phyloP scores from a whole-genome alignment of 2,797 vertebrate genomes.

The Cynodonichthys magdalenae region DNA sequence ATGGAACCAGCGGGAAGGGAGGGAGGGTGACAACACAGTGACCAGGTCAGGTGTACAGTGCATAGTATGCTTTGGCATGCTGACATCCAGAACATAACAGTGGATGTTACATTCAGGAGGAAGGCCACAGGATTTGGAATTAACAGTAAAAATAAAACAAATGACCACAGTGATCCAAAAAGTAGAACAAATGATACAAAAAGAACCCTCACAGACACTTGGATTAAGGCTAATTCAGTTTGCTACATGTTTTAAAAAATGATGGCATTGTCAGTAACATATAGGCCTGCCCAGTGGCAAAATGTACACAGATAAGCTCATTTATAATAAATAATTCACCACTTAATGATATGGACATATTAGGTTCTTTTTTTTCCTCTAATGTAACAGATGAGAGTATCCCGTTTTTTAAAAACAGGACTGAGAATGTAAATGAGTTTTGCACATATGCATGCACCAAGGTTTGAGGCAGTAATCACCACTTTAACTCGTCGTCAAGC shows the following conservation, averaged over 20 bases:
- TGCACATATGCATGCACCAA: constrained; percentile 72
- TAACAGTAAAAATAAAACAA: constrained; percentile 69
- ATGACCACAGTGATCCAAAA: constrained; percentile 63
- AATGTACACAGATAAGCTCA: constrained; percentile 49
- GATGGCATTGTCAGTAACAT: constrained; percentile 72
- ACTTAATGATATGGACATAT: constrained; percentile 60
- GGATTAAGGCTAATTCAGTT: constrained; percentile 84
- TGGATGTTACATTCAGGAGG: constrained; percentile 87
- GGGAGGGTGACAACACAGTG: constrained; percentile 80
- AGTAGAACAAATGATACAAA: constrained; percentile 45
- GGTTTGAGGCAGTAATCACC: constrained; percentile 71
- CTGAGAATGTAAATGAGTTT: constrained; percentile 57
- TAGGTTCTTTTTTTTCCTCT: constrained; percentile 28
- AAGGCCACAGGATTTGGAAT: constrained; percentile 87
- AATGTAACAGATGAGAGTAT: constrained; percentile 38
- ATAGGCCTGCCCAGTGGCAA: constrained; percentile 52
- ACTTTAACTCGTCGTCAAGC: constrained; percentile 57
- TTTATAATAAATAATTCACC: constrained; percentile 42
- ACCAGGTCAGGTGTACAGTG: constrained; percentile 88
- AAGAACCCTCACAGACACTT: constrained; percentile 65
- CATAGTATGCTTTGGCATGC: constrained; percentile 91
- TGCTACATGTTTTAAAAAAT: constrained; percentile 77
- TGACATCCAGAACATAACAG: constrained; percentile 86
- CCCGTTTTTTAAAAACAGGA: constrained; percentile 53
- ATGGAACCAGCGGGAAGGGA: constrained; percentile 58